phyloP scores from a whole-genome alignment of 2,888 invertebrate species.

The Xanthia icteritia region DNA sequence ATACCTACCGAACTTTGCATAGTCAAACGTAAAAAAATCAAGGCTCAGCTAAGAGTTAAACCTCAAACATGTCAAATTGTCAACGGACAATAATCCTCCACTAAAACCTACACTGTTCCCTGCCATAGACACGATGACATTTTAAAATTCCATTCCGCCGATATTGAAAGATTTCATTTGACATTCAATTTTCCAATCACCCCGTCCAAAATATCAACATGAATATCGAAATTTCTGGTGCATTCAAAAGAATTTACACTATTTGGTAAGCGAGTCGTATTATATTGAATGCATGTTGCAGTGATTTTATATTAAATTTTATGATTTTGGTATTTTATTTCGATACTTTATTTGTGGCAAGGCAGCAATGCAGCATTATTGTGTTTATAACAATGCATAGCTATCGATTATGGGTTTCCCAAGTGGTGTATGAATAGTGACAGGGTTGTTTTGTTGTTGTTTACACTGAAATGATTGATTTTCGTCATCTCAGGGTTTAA shows the following conservation, averaged over 20 bases:
- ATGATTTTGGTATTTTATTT: slow-evolving; percentile 12
- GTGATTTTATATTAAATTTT: background rate
- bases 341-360: background rate
- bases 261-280: slow-evolving; percentile 69
- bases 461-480: too few relatives aligned
- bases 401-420: background rate
- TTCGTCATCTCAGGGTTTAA: too few relatives aligned
- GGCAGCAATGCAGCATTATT: background rate
- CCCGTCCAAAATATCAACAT: slow-evolving; percentile 67
- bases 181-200: slow-evolving; percentile 60
- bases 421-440: background rate
- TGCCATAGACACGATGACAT: slow-evolving; percentile 33
- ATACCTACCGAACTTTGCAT: background rate
- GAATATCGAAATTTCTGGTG: slow-evolving; percentile 79
- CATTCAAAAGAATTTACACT: slow-evolving; percentile 73
- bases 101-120: slow-evolving; percentile 21
- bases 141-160: slow-evolving; percentile 34
- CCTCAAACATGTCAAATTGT: background rate
- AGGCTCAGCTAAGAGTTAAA: background rate
- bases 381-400: background rate
- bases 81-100: background rate
- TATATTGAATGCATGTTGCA: slow-evolving; percentile 36
- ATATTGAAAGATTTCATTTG: slow-evolving; percentile 49
- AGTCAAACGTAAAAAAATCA: background rate
- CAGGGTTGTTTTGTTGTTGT: too few relatives aligned